A percentile compares a stretch with the other conserved stretches of the same genome.
phyloP scores from a whole-genome alignment of 2,113 vertebrate genomes.

The Emydura subglobosa region DNA sequence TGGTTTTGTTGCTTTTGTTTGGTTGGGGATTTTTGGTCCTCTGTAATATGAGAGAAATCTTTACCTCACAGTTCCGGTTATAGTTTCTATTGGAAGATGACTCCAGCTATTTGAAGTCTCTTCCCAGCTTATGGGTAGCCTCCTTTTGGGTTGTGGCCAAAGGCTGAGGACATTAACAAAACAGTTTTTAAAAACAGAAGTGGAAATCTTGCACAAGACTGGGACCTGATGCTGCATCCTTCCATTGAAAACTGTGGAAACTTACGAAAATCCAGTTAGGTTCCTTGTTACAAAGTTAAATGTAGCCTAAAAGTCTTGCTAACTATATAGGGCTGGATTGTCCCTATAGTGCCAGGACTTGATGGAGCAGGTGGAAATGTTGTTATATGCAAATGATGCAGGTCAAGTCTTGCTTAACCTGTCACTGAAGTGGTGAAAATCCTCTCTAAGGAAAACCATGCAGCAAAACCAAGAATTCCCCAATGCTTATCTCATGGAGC shows the following conservation, averaged over 20 bases:
- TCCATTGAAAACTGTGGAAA: background rate
- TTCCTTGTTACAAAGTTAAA: background rate
- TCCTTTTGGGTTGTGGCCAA: background rate
- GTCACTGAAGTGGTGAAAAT: background rate
- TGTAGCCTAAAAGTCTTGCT: background rate
- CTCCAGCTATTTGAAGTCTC: background rate
- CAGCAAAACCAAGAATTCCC: background rate
- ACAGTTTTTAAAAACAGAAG: background rate
- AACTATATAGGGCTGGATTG: accelerated
- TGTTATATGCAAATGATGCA: background rate
- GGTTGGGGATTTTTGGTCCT: background rate
- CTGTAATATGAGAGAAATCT: background rate
- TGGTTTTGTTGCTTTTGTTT: background rate
- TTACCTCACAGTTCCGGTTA: background rate
- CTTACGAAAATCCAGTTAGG: background rate
- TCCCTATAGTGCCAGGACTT: accelerated
- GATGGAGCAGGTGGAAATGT: background rate
- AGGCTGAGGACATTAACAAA: background rate
- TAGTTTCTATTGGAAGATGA: background rate
- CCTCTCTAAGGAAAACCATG: background rate
- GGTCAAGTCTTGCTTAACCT: background rate
- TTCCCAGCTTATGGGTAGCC: background rate
- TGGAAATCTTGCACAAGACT: background rate
- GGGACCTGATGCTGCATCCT: background rate
- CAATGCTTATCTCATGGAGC: background rate